phyloP scores from a whole-genome alignment of 2,113 vertebrate species.

The Sapayoa aenigma region DNA sequence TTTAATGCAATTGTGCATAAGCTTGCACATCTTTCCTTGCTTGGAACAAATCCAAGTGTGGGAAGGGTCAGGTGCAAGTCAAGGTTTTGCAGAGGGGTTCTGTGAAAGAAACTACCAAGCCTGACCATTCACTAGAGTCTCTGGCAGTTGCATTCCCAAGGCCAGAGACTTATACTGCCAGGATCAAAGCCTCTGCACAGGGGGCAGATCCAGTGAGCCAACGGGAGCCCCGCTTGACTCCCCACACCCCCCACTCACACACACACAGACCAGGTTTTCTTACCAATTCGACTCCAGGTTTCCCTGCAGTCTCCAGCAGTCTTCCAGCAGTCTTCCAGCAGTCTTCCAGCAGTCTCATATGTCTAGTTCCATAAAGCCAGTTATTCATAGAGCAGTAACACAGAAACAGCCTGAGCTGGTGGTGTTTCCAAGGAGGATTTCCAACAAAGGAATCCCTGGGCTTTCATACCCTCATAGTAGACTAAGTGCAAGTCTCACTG shows the following conservation, averaged over 20 bases:
- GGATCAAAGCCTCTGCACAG: background rate
- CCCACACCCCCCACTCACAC: background rate
- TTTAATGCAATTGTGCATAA: background rate
- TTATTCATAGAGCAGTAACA: background rate
- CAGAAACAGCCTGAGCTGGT: background rate
- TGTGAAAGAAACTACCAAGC: background rate
- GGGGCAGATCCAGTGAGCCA: background rate
- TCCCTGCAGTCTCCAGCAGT: too few species aligned
- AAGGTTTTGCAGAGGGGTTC: background rate
- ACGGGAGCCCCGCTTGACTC: rapidly evolving
- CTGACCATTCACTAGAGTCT: background rate
- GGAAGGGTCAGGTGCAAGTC: background rate
- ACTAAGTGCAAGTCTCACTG: too few species aligned
- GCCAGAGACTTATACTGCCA: background rate
- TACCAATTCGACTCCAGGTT: rapidly evolving
- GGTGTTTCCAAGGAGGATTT: background rate
- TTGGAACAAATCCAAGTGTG: background rate
- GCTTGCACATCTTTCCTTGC: background rate
- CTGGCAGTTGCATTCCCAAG: background rate
- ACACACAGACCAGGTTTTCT: background rate
- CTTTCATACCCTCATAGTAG: too few species aligned
- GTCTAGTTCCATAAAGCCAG: background rate
- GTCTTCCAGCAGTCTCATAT: background rate
- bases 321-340: too few species aligned
- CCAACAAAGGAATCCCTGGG: background rate